Evolutionary conservation across 2,113 vertebrate species (phyloP).

Genomic region (Zingel zingel): DNA sequence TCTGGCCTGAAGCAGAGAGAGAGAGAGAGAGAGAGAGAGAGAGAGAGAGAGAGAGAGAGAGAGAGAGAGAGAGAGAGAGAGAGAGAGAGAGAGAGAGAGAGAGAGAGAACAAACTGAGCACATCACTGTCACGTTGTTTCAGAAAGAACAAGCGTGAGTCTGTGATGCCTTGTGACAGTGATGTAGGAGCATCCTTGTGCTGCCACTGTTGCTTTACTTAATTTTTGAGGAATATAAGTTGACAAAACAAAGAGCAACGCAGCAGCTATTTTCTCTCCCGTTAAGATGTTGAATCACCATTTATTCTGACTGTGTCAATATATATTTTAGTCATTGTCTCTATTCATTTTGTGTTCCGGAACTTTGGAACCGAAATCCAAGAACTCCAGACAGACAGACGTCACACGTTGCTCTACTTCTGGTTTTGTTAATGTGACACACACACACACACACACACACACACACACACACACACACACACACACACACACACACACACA

Average conservation of each 20-base stretch:
- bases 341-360: no score
- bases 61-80: not conserved
- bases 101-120: not conserved
- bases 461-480: conserved; percentile 38
- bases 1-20: conserved; percentile 68
- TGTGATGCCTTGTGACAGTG: not conserved
- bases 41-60: not conserved
- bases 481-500: not conserved
- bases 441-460: no score
- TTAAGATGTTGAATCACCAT: not conserved
- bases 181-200: not conserved
- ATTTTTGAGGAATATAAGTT: not conserved
- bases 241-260: not conserved
- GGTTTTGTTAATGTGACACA: not conserved
- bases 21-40: not conserved
- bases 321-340: no score
- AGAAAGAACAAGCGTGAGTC: not conserved
- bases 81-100: no score
- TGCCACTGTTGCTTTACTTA: not conserved
- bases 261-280: not conserved
- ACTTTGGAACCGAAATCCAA: no score
- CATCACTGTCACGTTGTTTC: not conserved
- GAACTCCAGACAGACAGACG: no score
- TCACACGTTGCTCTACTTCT: no score
- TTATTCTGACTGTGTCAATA: not conserved